Conservation (phyloP, 1,140 invertebrate species). For the Diploscapter pachys region DNA sequence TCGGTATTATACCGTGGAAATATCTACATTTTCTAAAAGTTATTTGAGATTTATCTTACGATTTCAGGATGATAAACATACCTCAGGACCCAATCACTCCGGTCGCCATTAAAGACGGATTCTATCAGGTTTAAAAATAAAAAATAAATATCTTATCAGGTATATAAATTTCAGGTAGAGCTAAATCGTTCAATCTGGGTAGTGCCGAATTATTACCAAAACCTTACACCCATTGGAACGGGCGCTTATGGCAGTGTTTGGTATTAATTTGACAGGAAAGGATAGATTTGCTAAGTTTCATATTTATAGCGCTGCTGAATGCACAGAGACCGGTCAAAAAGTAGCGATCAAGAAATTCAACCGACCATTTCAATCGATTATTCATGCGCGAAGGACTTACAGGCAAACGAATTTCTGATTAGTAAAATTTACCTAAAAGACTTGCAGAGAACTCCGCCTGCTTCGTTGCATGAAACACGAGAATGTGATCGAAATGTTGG, state of each 20-base stretch:
- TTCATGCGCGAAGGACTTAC: conserved; percentile 64
- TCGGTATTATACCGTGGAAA: too few species aligned
- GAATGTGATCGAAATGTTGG: conserved; percentile 78
- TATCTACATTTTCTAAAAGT: too few species aligned
- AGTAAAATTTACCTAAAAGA: conserved; percentile 50
- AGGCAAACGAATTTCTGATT: background rate
- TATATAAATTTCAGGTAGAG: conserved; percentile 66
- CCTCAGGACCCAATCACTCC: too few species aligned
- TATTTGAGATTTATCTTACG: too few species aligned
- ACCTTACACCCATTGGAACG: conserved; percentile 83
- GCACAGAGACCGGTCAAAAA: conserved; percentile 56
- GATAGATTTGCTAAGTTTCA: background rate
- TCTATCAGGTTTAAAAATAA: too few species aligned
- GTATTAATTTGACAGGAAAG: conserved; percentile 68
- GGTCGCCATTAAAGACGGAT: too few species aligned
- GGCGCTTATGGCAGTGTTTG: conserved; percentile 97
- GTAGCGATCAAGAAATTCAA: conserved; percentile 66
- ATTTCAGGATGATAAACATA: too few species aligned
- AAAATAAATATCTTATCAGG: too few species aligned
- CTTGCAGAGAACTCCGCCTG: conserved; percentile 62
- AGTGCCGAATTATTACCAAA: conserved; percentile 84
- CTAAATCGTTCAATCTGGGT: conserved; percentile 96
- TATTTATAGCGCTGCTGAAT: conserved; percentile 60
- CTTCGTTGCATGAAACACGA: conserved; percentile 64
- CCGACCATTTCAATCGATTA: conserved; percentile 62